A percentile compares a stretch with the other conserved stretches of the same genome.
phyloP scores from a whole-genome alignment of 1,140 invertebrate species.

The Drosophila sechellia region DNA sequence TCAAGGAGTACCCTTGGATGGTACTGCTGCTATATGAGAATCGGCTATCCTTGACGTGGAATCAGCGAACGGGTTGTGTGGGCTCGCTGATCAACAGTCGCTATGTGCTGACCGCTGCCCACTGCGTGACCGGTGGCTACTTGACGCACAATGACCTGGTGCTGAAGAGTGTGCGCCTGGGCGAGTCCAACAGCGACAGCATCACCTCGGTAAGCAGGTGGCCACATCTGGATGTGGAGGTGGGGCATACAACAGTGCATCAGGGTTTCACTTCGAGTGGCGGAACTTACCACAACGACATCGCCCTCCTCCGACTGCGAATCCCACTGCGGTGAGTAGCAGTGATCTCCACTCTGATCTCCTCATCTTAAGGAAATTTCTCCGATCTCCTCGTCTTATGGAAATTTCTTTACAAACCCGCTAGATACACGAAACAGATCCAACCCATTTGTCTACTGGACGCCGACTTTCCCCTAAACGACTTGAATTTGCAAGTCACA shows the following conservation, averaged over 20 bases:
- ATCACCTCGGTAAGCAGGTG: background rate
- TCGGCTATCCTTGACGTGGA: background rate
- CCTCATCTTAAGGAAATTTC: too few species aligned
- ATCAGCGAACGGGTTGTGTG: constrained; percentile 77
- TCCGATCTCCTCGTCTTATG: too few species aligned
- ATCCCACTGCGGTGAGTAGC: background rate
- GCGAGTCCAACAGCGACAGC: constrained; percentile 70
- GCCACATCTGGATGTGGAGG: background rate
- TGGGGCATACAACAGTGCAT: background rate
- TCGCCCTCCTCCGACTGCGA: background rate
- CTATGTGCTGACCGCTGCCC: constrained; percentile 86
- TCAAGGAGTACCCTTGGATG: background rate
- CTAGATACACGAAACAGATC: background rate
- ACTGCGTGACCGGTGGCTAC: constrained; percentile 85
- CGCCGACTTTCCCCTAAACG: background rate
- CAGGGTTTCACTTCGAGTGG: background rate
- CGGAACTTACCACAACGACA: background rate
- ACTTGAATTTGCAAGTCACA: background rate
- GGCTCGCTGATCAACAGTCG: constrained; percentile 85
- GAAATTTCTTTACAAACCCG: background rate
- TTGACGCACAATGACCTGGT: constrained; percentile 83
- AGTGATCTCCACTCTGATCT: too few species aligned
- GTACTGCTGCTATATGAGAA: background rate
- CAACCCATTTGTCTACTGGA: background rate
- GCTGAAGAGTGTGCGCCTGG: constrained; percentile 71